Evolutionary conservation across 2,888 invertebrate species (phyloP), one percentile per base, ranked within the genome.

Genomic region (Hydraecia micacea): DNA sequence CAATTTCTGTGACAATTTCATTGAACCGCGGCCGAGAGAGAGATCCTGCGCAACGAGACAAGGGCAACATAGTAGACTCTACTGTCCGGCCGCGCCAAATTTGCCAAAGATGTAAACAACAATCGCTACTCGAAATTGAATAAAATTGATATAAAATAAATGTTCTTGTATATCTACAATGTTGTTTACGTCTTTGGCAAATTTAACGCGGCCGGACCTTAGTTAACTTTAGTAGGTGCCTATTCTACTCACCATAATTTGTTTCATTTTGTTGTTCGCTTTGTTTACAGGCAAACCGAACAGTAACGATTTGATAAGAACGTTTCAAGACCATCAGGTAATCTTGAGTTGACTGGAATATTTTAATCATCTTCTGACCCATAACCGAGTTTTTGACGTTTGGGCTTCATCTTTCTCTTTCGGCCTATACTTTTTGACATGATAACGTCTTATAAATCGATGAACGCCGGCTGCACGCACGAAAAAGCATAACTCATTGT

Each of bases 241-340:
- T 11, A 42, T 11, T 11, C 7, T 60, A 7, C 15, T 7, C 39
- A 52, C 0, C 3, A 25, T 18, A 18, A 25, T 55, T 52, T 58
- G 42, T 42, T 32, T 32, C 3, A 71, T 28, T 28, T 28, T 28
- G 8, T 36, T n/a, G 15, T 58, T 9, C 15, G 15, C 1, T 42
- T 75, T 63, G 15, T 79, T 91, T 91, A 68, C 90, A 95, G 95
- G 80, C 1, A 69, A 81, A 2, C 66, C 86, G 6, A 95, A 93
- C 79, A 95, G 95, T 77, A 91, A 89, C 60, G 95, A 95, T 83
- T 89, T 95, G 62, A 58, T 93, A 2, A 91, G 90, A 71, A 92
- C 89, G 69, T 95, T 94, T 76, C 89, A 93, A 39, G 21, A 36
- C 1, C n/a, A n/a, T n/a, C 55, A 70, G 60, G 70, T 70, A 67